Base-by-base conservation (phyloP, 2,888 invertebrate genomes). In the Ommatoiulus sabulosus region DNA sequence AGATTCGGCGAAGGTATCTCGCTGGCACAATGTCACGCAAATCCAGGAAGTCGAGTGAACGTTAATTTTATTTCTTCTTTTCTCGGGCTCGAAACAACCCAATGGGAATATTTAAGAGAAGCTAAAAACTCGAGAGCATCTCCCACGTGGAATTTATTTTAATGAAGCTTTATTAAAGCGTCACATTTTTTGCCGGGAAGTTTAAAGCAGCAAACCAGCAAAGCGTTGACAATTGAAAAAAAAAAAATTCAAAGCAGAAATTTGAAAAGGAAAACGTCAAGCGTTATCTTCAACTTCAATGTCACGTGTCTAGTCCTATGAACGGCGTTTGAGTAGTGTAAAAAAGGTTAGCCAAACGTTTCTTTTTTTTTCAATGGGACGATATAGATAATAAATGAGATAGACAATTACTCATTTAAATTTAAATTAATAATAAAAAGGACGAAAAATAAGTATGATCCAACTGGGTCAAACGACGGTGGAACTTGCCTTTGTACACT, bases 131-230 rank as follows among this genome's bases (percentile, higher is more conserved):
- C 8, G 24, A 80, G n/a, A 80, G 80, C 20, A 80, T 80, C 24
- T 80, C 80, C 80, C 80, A 80, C 24, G 35, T 80, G 80, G 80
- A 80, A 80, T 80, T 20, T 80, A 80, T 80, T 80, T 80, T 80
- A 80, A 80, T 80, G 24, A 35, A 80, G 15, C 80, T 35, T 80
- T 80, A 80, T 80, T 35, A 80, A 24, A 80, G 80, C 20, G 24
- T 80, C 80, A 80, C 72, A 10, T 24, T 80, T 80, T 80, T 80
- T 80, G 8, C 24, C 12, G 10, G 72, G 12, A 80, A 80, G 15
- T 80, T 80, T 35, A 80, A 80, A 35, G 80, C 80, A 80, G 35
- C 12, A 8, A 80, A 80, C 35, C 24, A 5, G 17, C 2, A 17
- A 2, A 1, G 5, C 17, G 57, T 10, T 12, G 15, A 57, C n/a